Evolutionary conservation across 1,140 invertebrate species (phyloP).

Genomic region (Apocrypta bakeri): DNA sequence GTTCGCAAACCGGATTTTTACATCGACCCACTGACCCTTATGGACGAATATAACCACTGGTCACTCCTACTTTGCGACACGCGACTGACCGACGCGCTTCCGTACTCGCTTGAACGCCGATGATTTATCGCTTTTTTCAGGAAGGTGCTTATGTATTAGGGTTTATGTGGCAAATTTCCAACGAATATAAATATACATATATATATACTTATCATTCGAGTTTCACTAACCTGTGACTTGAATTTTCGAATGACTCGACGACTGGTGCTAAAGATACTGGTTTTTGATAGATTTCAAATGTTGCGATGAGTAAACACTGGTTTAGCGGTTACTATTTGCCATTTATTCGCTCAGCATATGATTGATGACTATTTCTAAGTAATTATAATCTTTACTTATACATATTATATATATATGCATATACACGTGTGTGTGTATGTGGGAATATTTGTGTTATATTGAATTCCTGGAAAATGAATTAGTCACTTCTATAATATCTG

Average conservation of each 20-base stretch:
- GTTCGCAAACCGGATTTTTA: constrained; percentile 61
- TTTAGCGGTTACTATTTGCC: constrained; percentile 16
- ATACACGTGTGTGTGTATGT: no score
- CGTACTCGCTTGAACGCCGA: constrained; percentile 24
- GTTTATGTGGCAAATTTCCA: neutral
- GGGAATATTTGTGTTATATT: no score
- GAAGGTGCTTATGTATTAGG: constrained; percentile 3
- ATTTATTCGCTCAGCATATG: neutral
- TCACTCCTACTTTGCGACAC: constrained; percentile 70
- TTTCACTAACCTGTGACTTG: neutral
- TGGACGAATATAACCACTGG: constrained; percentile 49
- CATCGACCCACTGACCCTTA: neutral
- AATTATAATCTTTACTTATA: no score
- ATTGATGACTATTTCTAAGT: constrained; percentile 1
- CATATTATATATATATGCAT: no score
- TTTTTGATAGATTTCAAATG: neutral
- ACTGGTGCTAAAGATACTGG: constrained; percentile 25
- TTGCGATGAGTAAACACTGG: constrained; percentile 1
- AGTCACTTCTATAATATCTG: no score
- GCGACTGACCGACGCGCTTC: constrained; percentile 52
- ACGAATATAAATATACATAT: no score
- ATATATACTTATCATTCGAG: neutral
- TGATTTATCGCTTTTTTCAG: constrained; percentile 65
- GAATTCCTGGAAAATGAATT: no score
- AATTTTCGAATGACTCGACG: neutral